Evolutionary conservation across 2,888 invertebrate genomes (phyloP).

Genomic region (Troides oblongomaculatus): DNA sequence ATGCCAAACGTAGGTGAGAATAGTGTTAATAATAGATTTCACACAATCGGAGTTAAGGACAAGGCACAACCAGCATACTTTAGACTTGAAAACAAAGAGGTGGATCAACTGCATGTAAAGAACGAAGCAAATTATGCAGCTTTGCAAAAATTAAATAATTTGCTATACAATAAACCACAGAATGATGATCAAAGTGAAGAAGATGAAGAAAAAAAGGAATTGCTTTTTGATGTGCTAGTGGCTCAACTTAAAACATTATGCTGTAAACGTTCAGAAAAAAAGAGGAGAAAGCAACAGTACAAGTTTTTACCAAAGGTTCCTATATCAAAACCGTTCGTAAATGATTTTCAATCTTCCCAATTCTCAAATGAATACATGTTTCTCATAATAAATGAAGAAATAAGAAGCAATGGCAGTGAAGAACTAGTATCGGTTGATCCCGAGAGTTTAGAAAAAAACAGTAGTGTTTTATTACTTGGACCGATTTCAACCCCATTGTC

Average conservation of each 20-base stretch:
- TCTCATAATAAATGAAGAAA: slow-evolving; percentile 68
- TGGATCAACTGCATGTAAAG: slow-evolving; percentile 47
- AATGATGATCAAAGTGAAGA: slow-evolving; percentile 39
- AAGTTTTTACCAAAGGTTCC: slow-evolving; percentile 36
- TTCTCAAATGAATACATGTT: slow-evolving; percentile 59
- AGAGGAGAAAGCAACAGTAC: slow-evolving; percentile 36
- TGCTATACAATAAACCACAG: slow-evolving; percentile 51
- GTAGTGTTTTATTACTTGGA: slow-evolving; percentile 65
- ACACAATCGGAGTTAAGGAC: slow-evolving; percentile 35
- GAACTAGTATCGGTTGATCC: slow-evolving; percentile 67
- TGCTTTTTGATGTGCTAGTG: slow-evolving; percentile 66
- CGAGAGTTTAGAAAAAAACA: slow-evolving; percentile 63
- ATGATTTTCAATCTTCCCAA: slow-evolving; percentile 17
- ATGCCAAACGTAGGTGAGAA: slow-evolving; percentile 26
- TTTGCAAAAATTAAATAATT: slow-evolving; percentile 56
- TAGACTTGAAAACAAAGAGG: slow-evolving; percentile 57
- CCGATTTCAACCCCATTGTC: slow-evolving; percentile 61
- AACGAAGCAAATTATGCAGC: slow-evolving; percentile 54
- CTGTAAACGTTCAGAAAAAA: slow-evolving; percentile 50
- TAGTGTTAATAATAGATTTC: slow-evolving; percentile 32
- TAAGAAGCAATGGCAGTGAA: slow-evolving; percentile 56
- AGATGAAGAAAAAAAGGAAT: slow-evolving; percentile 58
- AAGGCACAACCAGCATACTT: slow-evolving; percentile 47
- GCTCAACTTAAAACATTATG: slow-evolving; percentile 65
- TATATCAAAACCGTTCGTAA: slow-evolving; percentile 9